Base-by-base conservation (phyloP, 1,140 invertebrate species). In the Lithobius niger region DNA sequence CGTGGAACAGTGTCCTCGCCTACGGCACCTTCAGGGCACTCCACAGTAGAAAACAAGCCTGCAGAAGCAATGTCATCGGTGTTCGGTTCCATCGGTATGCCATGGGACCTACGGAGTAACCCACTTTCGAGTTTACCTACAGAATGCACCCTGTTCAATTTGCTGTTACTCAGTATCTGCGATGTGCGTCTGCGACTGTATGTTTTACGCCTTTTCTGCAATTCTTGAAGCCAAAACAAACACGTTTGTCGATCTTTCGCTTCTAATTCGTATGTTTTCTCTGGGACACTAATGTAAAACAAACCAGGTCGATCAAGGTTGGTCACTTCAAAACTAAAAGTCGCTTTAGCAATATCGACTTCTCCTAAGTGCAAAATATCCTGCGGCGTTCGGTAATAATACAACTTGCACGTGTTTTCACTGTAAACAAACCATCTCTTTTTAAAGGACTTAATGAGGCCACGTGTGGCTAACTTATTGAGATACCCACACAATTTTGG, bases 201-300 rank as follows among this genome's bases (percentile, higher is more conserved):
- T 43, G 19, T 16, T 54, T 44, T 54, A 13, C 52, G 3, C 19
- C 26, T 10, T 19, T 24, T 21, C 36, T 54, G 52, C 10, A 54
- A 21, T 54, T 54, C 52, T 43, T 54, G 52, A 10, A 54, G 52
- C 52, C 52, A 54, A 44, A 22, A 54, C 4, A 54, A 24, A 22
- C 18, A 16, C 4, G 52, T 54, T 22, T 54, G 3, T 27, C 36
- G 15, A 54, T 54, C 52, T 15, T 42, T 27, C 2, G 52, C 52
- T 54, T 54, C 52, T 3, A 54, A 43, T 42, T 43, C 31, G 44
- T 31, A 19, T 4, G 3, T 21, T 16, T 43, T 4, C 3, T 54
- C 36, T 10, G 52, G 52, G n/a, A 42, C 44, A 54, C 52, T 54
- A 36, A 52, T 26, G 27, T 22, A 47, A 22, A 47, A 47, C 4